Percentiles rank a stretch among this genome's conserved stretches.
Evolutionary conservation across 2,797 vertebrate genomes (phyloP).

Genomic region (Coregonus suidteri): DNA sequence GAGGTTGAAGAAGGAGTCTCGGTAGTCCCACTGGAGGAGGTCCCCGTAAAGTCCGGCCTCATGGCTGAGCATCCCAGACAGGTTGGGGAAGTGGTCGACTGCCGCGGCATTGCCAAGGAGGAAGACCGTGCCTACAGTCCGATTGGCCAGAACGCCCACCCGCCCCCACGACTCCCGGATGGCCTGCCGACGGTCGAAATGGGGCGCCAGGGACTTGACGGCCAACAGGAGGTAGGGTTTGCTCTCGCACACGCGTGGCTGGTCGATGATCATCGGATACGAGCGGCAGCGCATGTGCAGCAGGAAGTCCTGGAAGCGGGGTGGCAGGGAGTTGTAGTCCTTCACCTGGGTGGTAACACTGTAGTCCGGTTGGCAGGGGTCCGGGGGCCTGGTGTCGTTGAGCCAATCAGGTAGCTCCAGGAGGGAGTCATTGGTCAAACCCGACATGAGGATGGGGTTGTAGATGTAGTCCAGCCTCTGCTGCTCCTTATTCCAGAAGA

Average conservation of each 20-base stretch:
- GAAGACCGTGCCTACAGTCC: conserved; percentile 84
- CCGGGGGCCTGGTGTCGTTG: conserved; percentile 41
- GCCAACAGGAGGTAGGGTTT: conserved; percentile 87
- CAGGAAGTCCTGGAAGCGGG: conserved; percentile 89
- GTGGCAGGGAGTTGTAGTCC: conserved; percentile 82
- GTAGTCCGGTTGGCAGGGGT: conserved; percentile 79
- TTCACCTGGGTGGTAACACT: conserved; percentile 69
- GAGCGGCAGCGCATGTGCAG: conserved; percentile 86
- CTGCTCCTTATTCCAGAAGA: conserved; percentile 92
- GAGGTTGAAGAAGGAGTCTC: conserved; percentile 93
- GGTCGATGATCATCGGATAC: conserved; percentile 84
- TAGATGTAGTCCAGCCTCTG: conserved; percentile 80
- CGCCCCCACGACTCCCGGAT: conserved; percentile 94
- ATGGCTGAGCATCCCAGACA: conserved; percentile 81
- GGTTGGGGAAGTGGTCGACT: conserved; percentile 83
- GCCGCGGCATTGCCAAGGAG: conserved; percentile 81
- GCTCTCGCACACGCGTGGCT: conserved; percentile 76
- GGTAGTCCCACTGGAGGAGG: conserved; percentile 90
- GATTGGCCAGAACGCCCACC: conserved; percentile 74
- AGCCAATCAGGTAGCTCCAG: conserved; percentile 70
- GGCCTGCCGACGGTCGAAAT: conserved; percentile 93
- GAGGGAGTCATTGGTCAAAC: conserved; percentile 51
- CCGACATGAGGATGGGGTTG: conserved; percentile 77
- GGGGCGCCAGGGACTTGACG: conserved; percentile 86
- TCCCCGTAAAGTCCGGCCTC: conserved; percentile 84